Conservation (phyloP, 2,797 vertebrate genomes). For the Poecile montanus region DNA sequence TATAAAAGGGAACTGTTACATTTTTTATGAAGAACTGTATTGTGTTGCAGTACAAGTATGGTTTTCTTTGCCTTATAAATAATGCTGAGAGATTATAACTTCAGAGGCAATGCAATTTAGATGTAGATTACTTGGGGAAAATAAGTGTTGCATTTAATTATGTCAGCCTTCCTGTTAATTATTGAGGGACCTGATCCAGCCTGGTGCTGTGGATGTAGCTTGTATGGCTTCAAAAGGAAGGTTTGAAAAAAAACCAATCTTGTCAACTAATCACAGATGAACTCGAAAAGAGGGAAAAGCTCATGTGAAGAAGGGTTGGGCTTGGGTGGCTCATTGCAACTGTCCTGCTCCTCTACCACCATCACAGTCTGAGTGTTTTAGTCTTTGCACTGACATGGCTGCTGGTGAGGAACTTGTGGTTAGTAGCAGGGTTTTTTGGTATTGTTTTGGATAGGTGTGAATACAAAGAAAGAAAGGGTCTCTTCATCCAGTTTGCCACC, state of each 20-base stretch:
- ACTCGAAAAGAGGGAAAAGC: not conserved
- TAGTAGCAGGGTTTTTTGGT: not conserved
- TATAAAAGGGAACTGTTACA: not conserved
- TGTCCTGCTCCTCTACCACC: not conserved
- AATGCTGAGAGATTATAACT: not conserved
- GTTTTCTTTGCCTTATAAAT: not conserved
- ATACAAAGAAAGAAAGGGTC: not conserved
- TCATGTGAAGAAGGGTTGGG: not conserved
- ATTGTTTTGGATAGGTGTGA: not conserved
- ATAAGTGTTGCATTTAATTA: not conserved
- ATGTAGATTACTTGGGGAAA: not conserved
- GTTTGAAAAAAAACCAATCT: not conserved
- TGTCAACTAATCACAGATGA: not conserved
- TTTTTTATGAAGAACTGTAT: not conserved
- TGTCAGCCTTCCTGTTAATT: not conserved
- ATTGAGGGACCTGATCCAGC: not conserved
- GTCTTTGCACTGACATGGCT: accelerated
- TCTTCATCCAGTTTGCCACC: not conserved
- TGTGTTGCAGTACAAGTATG: not conserved
- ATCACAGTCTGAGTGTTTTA: not conserved
- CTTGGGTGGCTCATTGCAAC: not conserved
- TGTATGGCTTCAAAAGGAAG: not conserved
- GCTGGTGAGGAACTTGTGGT: not conserved
- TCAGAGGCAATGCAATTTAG: not conserved
- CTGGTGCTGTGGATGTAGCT: not conserved